A percentile compares a stretch with the other conserved stretches of the same genome.
These are phyloP conservation scores for Zapus hudsonius DNA, from an alignment of 2,113 vertebrate genomes.

Conservation along the genomic window DNA sequence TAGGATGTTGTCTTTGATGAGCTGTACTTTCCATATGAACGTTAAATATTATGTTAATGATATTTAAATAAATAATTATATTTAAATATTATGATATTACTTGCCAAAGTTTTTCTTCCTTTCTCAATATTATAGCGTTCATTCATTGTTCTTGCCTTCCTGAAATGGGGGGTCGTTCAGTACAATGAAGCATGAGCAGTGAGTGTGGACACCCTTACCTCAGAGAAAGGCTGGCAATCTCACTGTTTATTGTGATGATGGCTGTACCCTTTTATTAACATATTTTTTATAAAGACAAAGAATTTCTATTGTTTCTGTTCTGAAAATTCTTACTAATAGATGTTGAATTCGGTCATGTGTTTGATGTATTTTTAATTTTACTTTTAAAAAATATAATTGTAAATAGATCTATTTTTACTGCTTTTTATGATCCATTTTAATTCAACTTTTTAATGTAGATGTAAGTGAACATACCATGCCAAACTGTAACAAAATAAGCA, in stretches of 20 bases:
- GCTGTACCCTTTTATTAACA: accelerated
- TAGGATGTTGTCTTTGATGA: not conserved
- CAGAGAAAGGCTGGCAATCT: not conserved
- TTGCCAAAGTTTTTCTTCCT: not conserved
- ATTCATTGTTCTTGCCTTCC: not conserved
- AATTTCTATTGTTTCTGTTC: not conserved
- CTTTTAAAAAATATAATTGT: not conserved
- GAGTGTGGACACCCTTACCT: not conserved
- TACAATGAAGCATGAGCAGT: not conserved
- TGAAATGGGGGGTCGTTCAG: not conserved
- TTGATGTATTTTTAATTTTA: not conserved
- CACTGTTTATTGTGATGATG: not conserved
- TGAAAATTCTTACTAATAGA: not conserved
- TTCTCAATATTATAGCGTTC: not conserved
- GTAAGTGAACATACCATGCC: not conserved
- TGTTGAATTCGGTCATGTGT: conserved; percentile 15
- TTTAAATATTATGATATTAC: not conserved
- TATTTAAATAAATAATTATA: no score
- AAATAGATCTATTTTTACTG: not conserved
- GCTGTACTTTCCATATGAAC: not conserved
- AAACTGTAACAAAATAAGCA: conserved; percentile 8
- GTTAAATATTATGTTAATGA: conserved; percentile 17
- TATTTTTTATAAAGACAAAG: not conserved
- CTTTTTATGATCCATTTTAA: not conserved
- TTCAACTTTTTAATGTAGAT: not conserved